Conservation (phyloP, 2,797 vertebrate genomes). For the Hylomyscus alleni region DNA sequence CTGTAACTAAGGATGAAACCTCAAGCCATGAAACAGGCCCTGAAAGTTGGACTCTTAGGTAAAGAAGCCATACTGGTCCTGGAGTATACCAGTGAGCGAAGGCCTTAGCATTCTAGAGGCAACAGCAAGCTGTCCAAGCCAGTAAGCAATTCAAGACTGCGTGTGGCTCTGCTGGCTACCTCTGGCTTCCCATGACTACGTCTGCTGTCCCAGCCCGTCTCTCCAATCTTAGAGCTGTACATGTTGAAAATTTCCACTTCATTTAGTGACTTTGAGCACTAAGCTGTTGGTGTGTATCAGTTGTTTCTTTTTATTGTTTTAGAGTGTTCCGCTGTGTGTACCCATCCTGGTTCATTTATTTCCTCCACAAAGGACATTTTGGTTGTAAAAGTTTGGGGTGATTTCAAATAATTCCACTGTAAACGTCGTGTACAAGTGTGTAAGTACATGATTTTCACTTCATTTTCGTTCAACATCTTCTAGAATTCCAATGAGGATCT, state of each 20-base stretch:
- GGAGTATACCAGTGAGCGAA: slow-evolving; percentile 2
- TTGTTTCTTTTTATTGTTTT: background rate
- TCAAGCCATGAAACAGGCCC: slow-evolving; percentile 25
- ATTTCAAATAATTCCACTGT: slow-evolving; percentile 36
- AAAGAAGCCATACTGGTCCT: background rate
- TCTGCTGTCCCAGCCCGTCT: background rate
- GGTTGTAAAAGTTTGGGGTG: slow-evolving; percentile 7
- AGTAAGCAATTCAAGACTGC: background rate
- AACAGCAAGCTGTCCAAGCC: background rate
- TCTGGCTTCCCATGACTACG: background rate
- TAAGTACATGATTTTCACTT: background rate
- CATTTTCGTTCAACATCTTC: background rate
- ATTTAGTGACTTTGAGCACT: background rate
- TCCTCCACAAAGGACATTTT: background rate
- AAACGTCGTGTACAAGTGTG: background rate
- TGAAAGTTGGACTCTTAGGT: background rate
- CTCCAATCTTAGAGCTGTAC: slow-evolving; percentile 14
- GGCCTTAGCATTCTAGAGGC: background rate
- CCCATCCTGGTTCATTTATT: background rate
- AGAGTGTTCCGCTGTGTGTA: background rate
- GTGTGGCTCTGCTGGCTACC: background rate
- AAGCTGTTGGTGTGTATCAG: background rate
- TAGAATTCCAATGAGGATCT: background rate
- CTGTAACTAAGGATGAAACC: slow-evolving; percentile 21
- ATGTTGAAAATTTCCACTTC: background rate